A percentile compares a stretch with the other conserved stretches of the same genome.
phyloP scores from a whole-genome alignment of 2,797 vertebrate species.

The Garrulus glandarius region DNA sequence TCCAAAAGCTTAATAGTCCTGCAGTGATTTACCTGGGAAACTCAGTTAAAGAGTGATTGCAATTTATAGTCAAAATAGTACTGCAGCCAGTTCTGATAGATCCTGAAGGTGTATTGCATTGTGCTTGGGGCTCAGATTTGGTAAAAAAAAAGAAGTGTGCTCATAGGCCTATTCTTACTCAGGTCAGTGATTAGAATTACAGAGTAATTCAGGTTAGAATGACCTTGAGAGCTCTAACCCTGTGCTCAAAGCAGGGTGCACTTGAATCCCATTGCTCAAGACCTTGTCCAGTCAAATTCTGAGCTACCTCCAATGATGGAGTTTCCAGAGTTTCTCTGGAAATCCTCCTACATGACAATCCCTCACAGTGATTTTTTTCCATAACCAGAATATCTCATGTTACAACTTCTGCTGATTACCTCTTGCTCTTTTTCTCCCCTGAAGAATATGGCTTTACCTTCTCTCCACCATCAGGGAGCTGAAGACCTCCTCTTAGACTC shows the following conservation, averaged over 20 bases:
- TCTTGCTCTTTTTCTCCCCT: not conserved
- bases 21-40: not conserved
- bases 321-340: not conserved
- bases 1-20: not conserved
- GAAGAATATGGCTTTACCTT: not conserved
- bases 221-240: not conserved
- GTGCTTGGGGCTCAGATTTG: not conserved
- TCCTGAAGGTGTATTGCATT: not conserved
- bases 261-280: not conserved
- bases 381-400: not conserved
- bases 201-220: not conserved
- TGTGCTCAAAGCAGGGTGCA: not conserved
- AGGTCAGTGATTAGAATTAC: not conserved
- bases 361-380: not conserved
- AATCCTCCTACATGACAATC: not conserved
- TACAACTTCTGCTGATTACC: not conserved
- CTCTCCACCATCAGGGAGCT: not conserved
- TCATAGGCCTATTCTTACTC: not conserved
- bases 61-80: not conserved
- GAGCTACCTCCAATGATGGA: not conserved
- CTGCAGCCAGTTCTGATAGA: not conserved
- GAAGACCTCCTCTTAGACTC: not conserved
- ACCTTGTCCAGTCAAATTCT: not conserved
- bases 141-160: not conserved
- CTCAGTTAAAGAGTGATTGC: not conserved